Base-by-base conservation (phyloP, 1,140 invertebrate genomes). In the Drosophila guanche region DNA sequence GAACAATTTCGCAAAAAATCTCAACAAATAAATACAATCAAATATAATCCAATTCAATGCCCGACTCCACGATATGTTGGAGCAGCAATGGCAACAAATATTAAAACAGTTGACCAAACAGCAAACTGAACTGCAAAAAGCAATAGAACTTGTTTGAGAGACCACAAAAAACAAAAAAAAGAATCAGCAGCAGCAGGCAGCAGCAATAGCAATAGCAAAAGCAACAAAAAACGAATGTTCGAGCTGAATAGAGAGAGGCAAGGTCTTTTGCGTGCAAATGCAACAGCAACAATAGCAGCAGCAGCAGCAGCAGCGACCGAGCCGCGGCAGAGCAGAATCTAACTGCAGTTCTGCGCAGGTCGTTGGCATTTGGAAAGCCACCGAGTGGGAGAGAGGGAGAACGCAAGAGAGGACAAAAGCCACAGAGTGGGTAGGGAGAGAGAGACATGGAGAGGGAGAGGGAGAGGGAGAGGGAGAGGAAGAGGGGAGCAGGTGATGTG, bases 291-390 rank as follows among this genome's bases (percentile, higher is more conserved):
- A 52, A 25, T 45, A 69, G 46, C 54, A 40, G 46, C 45, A 29
- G 54, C 47, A 33, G 43, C 52, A 58, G 29, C 8, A 8, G 29
- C 29, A 12, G 33, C 29, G 5, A 6, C 27, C 1, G 27, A 7
- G 2, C 29, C 10, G 29, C 29, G 29, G 8, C 29, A 4, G 33
- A 12, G 33, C 33, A 59, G 58, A 86, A 88, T 83, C 83, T 88
- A 86, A 88, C 83, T 78, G 83, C 83, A 86, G 83, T 78, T 88
- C 78, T 83, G 83, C 83, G 78, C 81, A 85, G 81, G 83, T 83
- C 83, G 83, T 88, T 86, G 79, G 61, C 79, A 88, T 79, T 76
- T 79, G 76, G 33, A 37, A 37, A 37, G 33, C 33, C 33, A 37
- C 33, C 33, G 12, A 37, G 33, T 37, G 33, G 60, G 50, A 63